Evolutionary conservation across 2,888 invertebrate genomes (phyloP), one percentile per base, ranked within the genome.

Genomic region (Agrochola macilenta): DNA sequence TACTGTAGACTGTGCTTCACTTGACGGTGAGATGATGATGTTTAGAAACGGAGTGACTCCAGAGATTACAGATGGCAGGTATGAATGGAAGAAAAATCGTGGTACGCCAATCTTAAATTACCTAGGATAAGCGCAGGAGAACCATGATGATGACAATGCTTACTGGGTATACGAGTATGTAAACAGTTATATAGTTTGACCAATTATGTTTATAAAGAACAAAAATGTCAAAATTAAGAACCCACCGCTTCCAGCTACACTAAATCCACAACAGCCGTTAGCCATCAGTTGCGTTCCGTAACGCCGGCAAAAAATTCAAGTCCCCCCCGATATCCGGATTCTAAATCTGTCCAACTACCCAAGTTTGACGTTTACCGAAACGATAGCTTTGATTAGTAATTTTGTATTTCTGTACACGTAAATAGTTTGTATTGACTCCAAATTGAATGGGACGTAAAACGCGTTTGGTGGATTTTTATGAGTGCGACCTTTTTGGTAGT

Each of bases 271-370:
- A 64, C 46, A 70, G 79, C 83, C 79, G 78, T 79, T 78, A 89
- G 86, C 89, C 91, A 89, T 93, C 93, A 88, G 90, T 91, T 87
- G 89, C 81, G 86, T 89, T 88, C 87, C 87, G 90, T 89, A 91
- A 90, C 92, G 89, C 90, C 88, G 73, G 90, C 93, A 94, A 94
- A 94, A 95, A 94, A 91, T 88, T 85, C 85, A 84, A 88, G 86
- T 94, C 93, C 93, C 93, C 61, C 94, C 93, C 91, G 91, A 94
- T 95, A 95, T 96, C 95, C 95, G 93, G 92, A 90, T 91, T 95
- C 95, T 94, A 95, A 95, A 95, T 95, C 91, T 86, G 95, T 94
- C 88, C 88, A 88, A 87, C 89, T 87, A 89, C 72, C 85, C 88
- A 87, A 91, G 83, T 91, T 90, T 93, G 94, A 94, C 94, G 91